phyloP scores from a whole-genome alignment of 2,888 invertebrate genomes.

The Xestia sexstrigata region DNA sequence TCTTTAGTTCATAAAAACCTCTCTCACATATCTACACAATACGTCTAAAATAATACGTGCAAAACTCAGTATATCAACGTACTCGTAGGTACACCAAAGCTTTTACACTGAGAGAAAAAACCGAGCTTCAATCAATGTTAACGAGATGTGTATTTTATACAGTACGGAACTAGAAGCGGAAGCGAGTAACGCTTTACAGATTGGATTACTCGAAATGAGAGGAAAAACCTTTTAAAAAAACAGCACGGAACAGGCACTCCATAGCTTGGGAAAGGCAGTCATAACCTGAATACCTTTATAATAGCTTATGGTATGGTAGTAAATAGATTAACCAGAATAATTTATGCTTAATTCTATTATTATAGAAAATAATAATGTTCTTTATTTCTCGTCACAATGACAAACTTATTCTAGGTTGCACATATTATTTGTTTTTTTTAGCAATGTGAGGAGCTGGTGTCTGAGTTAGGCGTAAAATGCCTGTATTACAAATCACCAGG shows the following conservation, averaged over 20 bases:
- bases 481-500: no score
- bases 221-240: conserved; percentile 42
- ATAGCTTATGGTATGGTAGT: neutral
- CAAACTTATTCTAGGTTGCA: no score
- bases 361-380: no score
- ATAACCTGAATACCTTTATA: neutral
- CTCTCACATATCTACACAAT: neutral
- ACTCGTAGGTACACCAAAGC: conserved; percentile 24
- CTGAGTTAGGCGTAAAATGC: no score
- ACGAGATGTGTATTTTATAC: conserved; percentile 64
- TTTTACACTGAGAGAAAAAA: conserved; percentile 56
- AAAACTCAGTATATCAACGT: conserved; percentile 12
- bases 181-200: conserved; percentile 54
- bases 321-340: no score
- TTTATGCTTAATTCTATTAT: neutral
- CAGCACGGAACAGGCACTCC: neutral
- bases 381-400: no score
- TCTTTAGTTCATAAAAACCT: neutral
- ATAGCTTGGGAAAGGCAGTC: neutral
- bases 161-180: conserved; percentile 50
- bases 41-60: conserved; percentile 29
- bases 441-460: no score
- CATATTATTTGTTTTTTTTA: no score
- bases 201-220: conserved; percentile 60
- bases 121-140: conserved; percentile 60